Conservation (phyloP, 1,140 invertebrate genomes). For the Eupristina koningsbergeri region DNA sequence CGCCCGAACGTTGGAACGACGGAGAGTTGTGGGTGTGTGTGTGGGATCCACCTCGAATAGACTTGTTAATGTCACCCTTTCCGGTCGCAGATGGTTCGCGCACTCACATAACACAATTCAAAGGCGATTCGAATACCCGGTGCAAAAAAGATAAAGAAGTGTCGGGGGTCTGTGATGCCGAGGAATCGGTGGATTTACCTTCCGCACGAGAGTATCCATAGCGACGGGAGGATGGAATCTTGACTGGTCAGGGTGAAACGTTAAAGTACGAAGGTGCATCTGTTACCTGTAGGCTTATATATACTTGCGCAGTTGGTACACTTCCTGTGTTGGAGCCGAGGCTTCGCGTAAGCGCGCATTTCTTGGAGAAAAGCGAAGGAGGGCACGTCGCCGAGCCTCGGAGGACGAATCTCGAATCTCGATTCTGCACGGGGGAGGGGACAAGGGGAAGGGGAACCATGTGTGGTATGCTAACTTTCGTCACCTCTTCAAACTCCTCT, state of each 20-base stretch:
- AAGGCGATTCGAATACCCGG: not conserved
- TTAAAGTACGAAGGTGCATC: slow-evolving; percentile 62
- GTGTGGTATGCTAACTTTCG: slow-evolving; percentile 10
- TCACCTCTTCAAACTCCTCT: slow-evolving; percentile 14
- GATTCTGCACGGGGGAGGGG: too few relatives aligned
- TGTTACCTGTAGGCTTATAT: slow-evolving; percentile 61
- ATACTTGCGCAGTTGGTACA: slow-evolving; percentile 48
- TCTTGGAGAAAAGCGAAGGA: slow-evolving; percentile 19
- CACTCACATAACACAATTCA: slow-evolving; percentile 22
- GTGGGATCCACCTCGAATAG: not conserved
- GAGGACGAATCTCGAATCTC: slow-evolving; percentile 27
- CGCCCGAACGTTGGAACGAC: not conserved
- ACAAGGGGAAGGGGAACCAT: slow-evolving; percentile 1
- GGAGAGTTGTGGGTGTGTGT: too few relatives aligned
- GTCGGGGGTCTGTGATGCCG: too few relatives aligned
- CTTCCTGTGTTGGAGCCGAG: slow-evolving; percentile 36
- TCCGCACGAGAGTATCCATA: slow-evolving; percentile 63
- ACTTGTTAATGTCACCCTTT: not conserved
- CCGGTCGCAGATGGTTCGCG: not conserved
- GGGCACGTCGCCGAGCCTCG: not conserved
- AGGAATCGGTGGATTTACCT: slow-evolving; percentile 63
- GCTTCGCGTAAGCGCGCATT: not conserved
- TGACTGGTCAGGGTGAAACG: slow-evolving; percentile 54
- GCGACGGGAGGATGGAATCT: slow-evolving; percentile 42
- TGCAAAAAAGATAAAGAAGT: not conserved